Evolutionary conservation across 2,888 invertebrate species (phyloP), one percentile per base, ranked within the genome.

Genomic region (Microctonus aethiopoides): DNA sequence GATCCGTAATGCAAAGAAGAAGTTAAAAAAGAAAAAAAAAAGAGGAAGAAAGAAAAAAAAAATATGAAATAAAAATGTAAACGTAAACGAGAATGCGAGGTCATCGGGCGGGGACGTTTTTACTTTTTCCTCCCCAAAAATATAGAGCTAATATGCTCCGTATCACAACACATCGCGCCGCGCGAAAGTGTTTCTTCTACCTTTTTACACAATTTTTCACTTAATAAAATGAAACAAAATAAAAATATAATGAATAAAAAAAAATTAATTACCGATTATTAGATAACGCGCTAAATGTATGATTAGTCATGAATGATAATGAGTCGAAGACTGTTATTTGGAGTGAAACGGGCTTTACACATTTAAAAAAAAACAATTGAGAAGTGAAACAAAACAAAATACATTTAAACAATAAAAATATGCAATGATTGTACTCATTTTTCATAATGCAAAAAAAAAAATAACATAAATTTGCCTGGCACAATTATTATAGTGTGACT

Each of bases 171-270:
- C 80, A 77, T 81, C 77, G 77, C 46, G 16, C 81, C 77, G 77
- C 20, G 46, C 46, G 46, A 80, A 77, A 76, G 77, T 76, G 80
- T n/a, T n/a, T n/a, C 4, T 77, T 84, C 83, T 81, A 80, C 75
- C 80, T 83, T 84, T 84, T 84, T 84, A 83, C 83, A 83, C 78
- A 80, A 62, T 83, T 84, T 84, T 84, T 83, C 84, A 84, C 82
- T 81, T 82, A 79, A 80, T 77, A 78, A 79, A 60, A 70, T 51
- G 41, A 67, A 60, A 60, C 32, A 52, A 63, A 68, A 32, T 29
- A 51, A 59, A 51, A 63, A 63, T 46, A 20, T 34, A 32, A 57
- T n/a, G 24, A 56, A 26, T 22, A 29, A 34, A 66, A 66, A 26
- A n/a, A 24, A 56, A 57, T 56, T 9, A 63, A 64, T 41, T 62